Evolutionary conservation across 2,113 vertebrate genomes (phyloP).

Genomic region (Diphyllodes magnificus): DNA sequence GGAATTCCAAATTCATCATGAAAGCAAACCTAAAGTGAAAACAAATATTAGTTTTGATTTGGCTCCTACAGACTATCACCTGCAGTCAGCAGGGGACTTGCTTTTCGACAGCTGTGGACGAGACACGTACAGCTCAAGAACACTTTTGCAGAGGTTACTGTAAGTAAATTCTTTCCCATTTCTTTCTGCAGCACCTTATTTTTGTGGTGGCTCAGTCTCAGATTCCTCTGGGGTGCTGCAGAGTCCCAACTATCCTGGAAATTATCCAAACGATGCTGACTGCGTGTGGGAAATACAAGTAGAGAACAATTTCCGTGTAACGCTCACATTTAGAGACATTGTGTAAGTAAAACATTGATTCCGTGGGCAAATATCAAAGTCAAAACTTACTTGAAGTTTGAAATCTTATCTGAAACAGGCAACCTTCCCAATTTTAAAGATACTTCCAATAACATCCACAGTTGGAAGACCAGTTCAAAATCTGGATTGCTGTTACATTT

Average conservation of each 20-base stretch:
- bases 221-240: conserved; percentile 50
- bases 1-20: not conserved
- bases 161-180: not conserved
- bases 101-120: not conserved
- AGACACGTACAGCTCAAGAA: not conserved
- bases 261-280: conserved; percentile 50
- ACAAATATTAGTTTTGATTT: not conserved
- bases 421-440: not conserved
- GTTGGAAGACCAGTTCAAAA: not conserved
- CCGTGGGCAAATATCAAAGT: not conserved
- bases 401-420: not conserved
- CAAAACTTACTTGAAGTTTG: not conserved
- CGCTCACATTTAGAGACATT: conserved; percentile 55
- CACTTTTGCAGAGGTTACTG: not conserved
- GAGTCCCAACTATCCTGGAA: conserved; percentile 65
- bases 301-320: conserved; percentile 48
- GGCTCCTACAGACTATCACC: not conserved
- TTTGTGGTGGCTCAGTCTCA: conserved; percentile 65
- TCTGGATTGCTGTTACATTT: not conserved
- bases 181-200: not conserved
- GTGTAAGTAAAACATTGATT: conserved; percentile 53
- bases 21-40: not conserved
- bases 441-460: not conserved
- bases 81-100: not conserved
- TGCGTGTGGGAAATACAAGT: conserved; percentile 74